These are phyloP conservation scores for Eurytoma californica DNA, from an alignment of 2,888 invertebrate genomes.

Conservation along the genomic window DNA sequence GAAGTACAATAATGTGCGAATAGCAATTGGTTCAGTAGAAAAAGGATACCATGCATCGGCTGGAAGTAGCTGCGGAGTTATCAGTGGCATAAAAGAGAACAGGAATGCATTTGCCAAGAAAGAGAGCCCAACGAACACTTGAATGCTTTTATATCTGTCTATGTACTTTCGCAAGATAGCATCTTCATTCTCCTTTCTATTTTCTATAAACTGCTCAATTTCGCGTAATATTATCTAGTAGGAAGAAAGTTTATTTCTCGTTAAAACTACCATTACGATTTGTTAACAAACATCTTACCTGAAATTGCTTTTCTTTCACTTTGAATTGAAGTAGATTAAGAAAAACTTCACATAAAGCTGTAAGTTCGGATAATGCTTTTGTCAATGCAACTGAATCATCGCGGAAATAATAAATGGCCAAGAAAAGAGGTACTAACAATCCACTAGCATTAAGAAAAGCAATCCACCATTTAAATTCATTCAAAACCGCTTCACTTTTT, in stretches of 20 bases:
- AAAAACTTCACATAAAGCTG: constrained; percentile 61
- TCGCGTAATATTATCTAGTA: constrained; percentile 60
- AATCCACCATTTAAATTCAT: constrained; percentile 60
- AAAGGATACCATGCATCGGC: constrained; percentile 67
- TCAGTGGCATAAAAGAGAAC: constrained; percentile 62
- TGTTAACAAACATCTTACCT: constrained; percentile 56
- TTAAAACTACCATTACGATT: not conserved
- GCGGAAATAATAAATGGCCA: constrained; percentile 60
- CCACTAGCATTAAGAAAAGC: constrained; percentile 58
- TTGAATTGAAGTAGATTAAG: constrained; percentile 63
- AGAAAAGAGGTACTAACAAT: constrained; percentile 59
- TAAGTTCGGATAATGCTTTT: constrained; percentile 64
- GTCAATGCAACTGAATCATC: constrained; percentile 58
- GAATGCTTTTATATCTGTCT: constrained; percentile 61
- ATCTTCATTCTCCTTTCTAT: constrained; percentile 53
- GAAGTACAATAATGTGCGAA: constrained; percentile 59
- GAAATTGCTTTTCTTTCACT: constrained; percentile 58
- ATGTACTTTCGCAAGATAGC: constrained; percentile 61
- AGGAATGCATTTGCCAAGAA: constrained; percentile 60
- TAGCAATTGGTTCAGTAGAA: constrained; percentile 55
- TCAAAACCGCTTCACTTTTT: constrained; percentile 43
- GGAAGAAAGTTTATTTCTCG: not conserved
- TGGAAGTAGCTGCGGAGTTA: constrained; percentile 63
- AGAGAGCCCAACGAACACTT: constrained; percentile 58
- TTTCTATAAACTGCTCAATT: constrained; percentile 58